Evolutionary conservation across 2,797 vertebrate species (phyloP), one percentile per base, ranked within the genome.

Genomic region (Oryzias sinensis): DNA sequence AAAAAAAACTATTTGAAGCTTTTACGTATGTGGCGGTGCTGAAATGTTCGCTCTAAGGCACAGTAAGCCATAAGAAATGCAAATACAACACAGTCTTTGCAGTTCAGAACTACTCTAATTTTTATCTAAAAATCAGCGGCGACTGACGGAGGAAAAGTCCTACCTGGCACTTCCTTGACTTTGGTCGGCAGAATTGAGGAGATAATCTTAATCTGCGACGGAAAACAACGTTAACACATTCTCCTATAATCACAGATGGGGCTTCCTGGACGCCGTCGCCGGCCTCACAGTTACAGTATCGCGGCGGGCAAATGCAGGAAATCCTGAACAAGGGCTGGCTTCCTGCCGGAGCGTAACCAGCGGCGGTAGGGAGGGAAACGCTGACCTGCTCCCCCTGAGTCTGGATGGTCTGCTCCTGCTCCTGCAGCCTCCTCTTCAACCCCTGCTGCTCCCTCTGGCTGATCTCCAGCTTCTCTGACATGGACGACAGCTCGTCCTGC

Each of bases 341-440:
- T 91, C 90, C 90, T 69, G 57, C 62, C 27, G 9, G 0, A 14
- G 57, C 58, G 72, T 52, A 59, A 71, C 67, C n/a, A 2, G n/a
- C 16, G 51, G 16, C 54, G 43, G 52, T 18, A 13, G 33, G 2
- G 53, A 16, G 14, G 3, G 53, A 37, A 37, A 37, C n/a, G 37
- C 55, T 67, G 48, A 97, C 96, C 95, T 97, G 92, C 42, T 91
- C 88, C 62, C 81, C 90, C 84, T 95, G 94, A 18, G 62, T 79
- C 65, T 64, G 61, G 74, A 96, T 92, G 54, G 92, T 84, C 22
- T 93, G 90, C 14, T 91, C 93, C 83, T 93, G 93, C 65, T 96
- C 93, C 82, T 93, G 92, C 62, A 95, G 84, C 49, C 70, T 91
- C 76, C 89, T 88, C 9, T 70, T 81, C 73, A 95, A 55, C 68